Percentiles rank a stretch among this genome's conserved stretches.
phyloP scores from a whole-genome alignment of 2,113 vertebrate species.

The Phalacrocorax pelagicus region DNA sequence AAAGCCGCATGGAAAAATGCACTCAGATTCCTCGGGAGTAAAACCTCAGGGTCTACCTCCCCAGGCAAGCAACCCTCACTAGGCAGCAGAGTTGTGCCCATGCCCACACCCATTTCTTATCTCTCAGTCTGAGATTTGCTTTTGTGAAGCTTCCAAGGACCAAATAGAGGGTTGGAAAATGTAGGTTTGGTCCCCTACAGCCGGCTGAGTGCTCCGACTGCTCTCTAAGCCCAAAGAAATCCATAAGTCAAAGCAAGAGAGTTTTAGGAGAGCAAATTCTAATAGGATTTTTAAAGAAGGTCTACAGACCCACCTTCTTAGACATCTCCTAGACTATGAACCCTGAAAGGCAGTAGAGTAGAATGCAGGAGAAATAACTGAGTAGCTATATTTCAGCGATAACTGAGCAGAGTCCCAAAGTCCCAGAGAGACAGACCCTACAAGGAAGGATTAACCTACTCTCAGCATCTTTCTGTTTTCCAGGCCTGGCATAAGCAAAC shows the following conservation, averaged over 20 bases:
- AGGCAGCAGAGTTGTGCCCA: background rate
- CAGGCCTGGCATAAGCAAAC: background rate
- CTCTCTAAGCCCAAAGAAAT: background rate
- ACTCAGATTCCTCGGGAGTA: background rate
- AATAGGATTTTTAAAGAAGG: background rate
- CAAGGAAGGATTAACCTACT: background rate
- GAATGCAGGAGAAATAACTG: background rate
- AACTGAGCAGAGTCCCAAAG: background rate
- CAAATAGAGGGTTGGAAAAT: background rate
- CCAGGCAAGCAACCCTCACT: background rate
- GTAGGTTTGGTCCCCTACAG: background rate
- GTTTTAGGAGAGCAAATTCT: background rate
- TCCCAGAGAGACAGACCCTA: background rate
- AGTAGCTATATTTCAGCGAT: background rate
- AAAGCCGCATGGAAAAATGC: background rate
- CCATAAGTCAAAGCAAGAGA: background rate
- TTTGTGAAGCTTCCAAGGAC: background rate
- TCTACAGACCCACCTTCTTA: background rate
- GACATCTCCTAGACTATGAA: background rate
- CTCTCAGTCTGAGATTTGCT: background rate
- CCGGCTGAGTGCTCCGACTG: background rate
- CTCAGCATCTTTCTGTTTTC: background rate
- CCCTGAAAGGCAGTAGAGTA: background rate
- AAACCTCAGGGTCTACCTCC: background rate
- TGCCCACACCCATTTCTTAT: background rate